These are phyloP conservation scores for Macaria notata DNA, from an alignment of 2,888 invertebrate species.

Conservation along the genomic window DNA sequence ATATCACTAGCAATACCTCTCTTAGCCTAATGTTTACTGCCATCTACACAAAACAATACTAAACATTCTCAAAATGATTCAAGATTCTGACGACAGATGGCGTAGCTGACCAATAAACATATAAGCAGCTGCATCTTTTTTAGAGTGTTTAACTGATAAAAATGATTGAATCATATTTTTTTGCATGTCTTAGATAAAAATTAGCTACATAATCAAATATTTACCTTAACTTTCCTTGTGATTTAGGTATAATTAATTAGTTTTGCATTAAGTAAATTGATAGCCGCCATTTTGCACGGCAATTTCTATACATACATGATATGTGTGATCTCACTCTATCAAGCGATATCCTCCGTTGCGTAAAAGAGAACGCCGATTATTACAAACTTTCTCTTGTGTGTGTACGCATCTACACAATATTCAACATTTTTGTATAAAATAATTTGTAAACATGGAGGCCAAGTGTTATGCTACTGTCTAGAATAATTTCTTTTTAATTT, in stretches of 20 bases:
- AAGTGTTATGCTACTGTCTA: conserved; percentile 61
- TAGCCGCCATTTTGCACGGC: conserved; percentile 75
- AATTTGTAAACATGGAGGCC: conserved; percentile 82
- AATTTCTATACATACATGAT: conserved; percentile 47
- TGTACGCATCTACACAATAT: conserved; percentile 43
- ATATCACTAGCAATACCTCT: too few species aligned
- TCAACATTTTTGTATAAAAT: conserved; percentile 62
- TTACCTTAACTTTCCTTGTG: too few species aligned
- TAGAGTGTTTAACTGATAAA: too few species aligned
- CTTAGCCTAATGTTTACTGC: too few species aligned
- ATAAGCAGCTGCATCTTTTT: too few species aligned
- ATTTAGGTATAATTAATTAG: not conserved
- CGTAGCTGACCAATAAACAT: too few species aligned
- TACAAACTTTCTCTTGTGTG: conserved; percentile 69
- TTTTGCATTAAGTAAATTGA: conserved; percentile 10
- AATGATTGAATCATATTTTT: too few species aligned
- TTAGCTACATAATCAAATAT: too few species aligned
- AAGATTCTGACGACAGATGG: too few species aligned
- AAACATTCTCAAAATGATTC: too few species aligned
- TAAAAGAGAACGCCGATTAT: conserved; percentile 58
- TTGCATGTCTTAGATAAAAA: too few species aligned
- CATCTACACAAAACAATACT: too few species aligned
- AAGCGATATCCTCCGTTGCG: conserved; percentile 32
- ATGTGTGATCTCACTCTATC: conserved; percentile 57
- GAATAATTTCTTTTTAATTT: conserved; percentile 43